Percentiles rank a stretch among this genome's conserved stretches.
Conservation (phyloP, 2,797 vertebrate genomes). For the Melanotaenia boesemani region DNA sequence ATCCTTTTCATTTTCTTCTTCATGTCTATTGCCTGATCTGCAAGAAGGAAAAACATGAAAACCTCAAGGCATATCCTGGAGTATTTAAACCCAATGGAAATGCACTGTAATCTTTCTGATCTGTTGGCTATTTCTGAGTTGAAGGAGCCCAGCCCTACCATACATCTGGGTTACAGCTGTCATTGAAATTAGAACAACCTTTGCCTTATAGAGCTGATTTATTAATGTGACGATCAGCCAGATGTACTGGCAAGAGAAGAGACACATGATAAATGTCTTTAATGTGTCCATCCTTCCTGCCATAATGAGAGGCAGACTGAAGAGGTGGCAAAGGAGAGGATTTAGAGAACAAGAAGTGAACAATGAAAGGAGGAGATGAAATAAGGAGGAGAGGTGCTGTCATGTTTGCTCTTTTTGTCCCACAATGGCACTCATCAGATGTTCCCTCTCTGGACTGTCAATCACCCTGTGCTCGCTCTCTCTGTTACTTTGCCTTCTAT, state of each 20-base stretch:
- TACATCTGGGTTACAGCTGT: constrained; percentile 10
- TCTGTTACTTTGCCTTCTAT: constrained; percentile 22
- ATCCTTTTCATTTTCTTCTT: constrained; percentile 29
- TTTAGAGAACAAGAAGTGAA: constrained; percentile 38
- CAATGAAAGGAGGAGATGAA: constrained; percentile 36
- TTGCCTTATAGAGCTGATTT: constrained; percentile 52
- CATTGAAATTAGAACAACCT: constrained; percentile 41
- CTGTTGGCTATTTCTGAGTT: constrained; percentile 44
- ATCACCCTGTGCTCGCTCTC: constrained; percentile 49
- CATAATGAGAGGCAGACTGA: constrained; percentile 37
- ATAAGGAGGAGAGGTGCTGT: constrained; percentile 34
- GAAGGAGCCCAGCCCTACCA: background rate
- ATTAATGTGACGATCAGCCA: constrained; percentile 33
- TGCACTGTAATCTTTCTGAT: constrained; percentile 42
- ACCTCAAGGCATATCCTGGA: constrained; percentile 17
- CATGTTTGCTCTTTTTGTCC: constrained; percentile 57
- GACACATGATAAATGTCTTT: constrained; percentile 22
- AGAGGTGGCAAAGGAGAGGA: constrained; percentile 8
- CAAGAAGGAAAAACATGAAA: background rate
- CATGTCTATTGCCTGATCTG: constrained; percentile 18
- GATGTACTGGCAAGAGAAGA: constrained; percentile 24
- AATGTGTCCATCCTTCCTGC: constrained; percentile 27
- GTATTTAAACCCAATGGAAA: constrained; percentile 21
- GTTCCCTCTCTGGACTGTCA: constrained; percentile 55
- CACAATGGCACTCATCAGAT: constrained; percentile 58